Conservation (phyloP, 2,797 vertebrate species). For the Bryconaethiops microstoma region DNA sequence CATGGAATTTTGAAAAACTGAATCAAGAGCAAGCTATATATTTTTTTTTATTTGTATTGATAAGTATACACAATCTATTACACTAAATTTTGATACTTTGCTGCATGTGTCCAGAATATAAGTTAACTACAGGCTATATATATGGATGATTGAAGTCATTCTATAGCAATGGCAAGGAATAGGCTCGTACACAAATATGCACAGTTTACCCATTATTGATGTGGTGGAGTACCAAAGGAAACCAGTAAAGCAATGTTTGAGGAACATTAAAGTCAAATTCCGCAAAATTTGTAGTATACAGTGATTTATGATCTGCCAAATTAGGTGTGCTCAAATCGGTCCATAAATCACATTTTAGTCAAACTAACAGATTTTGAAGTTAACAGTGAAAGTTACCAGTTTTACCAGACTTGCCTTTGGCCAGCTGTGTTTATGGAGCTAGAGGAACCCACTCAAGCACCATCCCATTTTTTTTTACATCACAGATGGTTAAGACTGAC, state of each 20-base stretch:
- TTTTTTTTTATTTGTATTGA: conserved; percentile 58
- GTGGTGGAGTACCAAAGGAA: conserved; percentile 64
- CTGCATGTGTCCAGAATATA: conserved; percentile 66
- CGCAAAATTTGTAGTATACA: conserved; percentile 24
- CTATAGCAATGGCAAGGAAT: conserved; percentile 67
- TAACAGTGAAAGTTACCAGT: background rate
- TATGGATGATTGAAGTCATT: conserved; percentile 68
- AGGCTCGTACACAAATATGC: conserved; percentile 50
- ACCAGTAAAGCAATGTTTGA: conserved; percentile 64
- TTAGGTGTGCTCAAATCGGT: conserved; percentile 18
- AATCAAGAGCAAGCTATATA: conserved; percentile 62
- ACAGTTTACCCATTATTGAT: conserved; percentile 63
- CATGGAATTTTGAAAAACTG: conserved; percentile 66
- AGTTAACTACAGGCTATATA: conserved; percentile 67
- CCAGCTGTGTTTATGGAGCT: conserved; percentile 13
- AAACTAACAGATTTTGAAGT: background rate
- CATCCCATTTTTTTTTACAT: conserved; percentile 13
- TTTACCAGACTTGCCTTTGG: conserved; percentile 20
- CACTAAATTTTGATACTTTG: conserved; percentile 68
- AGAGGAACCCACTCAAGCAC: conserved; percentile 26
- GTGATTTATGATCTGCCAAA: conserved; percentile 13
- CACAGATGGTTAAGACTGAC: conserved; percentile 62
- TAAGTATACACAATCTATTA: conserved; percentile 77
- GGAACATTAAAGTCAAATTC: conserved; percentile 59
- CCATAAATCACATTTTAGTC: background rate